Conservation (phyloP, 2,113 vertebrate genomes). For the Cheirogaleus medius region DNA sequence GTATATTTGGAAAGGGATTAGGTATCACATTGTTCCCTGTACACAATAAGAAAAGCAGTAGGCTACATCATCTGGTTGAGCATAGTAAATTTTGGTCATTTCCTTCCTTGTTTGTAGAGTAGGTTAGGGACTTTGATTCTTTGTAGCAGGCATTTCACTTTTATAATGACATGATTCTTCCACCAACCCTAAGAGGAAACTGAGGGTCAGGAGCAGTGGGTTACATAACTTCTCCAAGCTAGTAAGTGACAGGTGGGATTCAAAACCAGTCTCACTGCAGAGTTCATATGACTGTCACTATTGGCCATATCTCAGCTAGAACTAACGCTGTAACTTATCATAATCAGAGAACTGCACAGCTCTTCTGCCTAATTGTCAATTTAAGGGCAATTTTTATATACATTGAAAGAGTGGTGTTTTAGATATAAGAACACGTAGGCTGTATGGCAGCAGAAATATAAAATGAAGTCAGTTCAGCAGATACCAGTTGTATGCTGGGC, state of each 20-base stretch:
- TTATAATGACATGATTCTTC: background rate
- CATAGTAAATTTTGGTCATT: background rate
- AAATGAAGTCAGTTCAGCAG: background rate
- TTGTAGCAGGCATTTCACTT: background rate
- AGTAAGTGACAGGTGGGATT: background rate
- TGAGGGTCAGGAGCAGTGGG: background rate
- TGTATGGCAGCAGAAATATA: background rate
- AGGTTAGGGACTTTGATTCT: background rate
- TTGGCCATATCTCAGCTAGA: background rate
- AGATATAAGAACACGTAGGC: background rate
- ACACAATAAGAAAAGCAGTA: background rate
- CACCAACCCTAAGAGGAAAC: background rate
- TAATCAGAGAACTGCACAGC: background rate
- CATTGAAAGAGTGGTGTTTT: background rate
- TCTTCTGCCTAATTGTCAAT: background rate
- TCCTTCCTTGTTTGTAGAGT: background rate
- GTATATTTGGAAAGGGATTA: background rate
- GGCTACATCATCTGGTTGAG: background rate
- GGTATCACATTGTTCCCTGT: background rate
- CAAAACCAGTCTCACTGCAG: background rate
- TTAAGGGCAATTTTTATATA: background rate
- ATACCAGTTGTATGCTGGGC: background rate
- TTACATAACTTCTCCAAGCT: conserved; percentile 23
- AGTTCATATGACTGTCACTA: background rate
- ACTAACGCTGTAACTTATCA: background rate